Base-by-base conservation (phyloP, 2,113 vertebrate genomes). In the Emydura subglobosa region DNA sequence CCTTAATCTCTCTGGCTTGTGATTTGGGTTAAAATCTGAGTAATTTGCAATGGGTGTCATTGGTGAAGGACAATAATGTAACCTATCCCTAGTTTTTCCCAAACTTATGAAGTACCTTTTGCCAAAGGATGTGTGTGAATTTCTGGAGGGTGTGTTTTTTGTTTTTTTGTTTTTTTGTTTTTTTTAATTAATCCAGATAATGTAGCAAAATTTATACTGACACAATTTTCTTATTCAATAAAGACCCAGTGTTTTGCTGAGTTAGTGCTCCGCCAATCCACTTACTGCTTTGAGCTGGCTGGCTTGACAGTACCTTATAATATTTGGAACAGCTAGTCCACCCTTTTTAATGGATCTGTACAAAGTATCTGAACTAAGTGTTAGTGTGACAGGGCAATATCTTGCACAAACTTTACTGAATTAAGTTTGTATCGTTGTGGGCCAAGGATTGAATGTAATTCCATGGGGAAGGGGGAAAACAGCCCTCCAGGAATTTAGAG, bases 201-300 rank as follows among this genome's bases (percentile, higher is more conserved):
- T 88, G 47, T 87, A 93, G 94, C 92, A 94, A 94, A 84, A 91
- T 90, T 90, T 93, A 87, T 54, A 94, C 59, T 80, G 90, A 29
- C 61, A n/a, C 61, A 19, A 17, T 68, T 68, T 68, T 68, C 34
- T n/a, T 68, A 68, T n/a, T 68, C 59, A 82, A 82, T 87, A 91
- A 90, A 92, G n/a, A 94, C 86, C 16, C 24, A 42, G 44, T 85
- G 54, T 44, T 95, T 86, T 87, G 74, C 91, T 90, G n/a, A 91
- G 91, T 44, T 82, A 49, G 87, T 92, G 44, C 0, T 19, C 54
- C 74, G 65, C 76, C 1, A 1, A 24, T 10, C 50, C 44, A 85
- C n/a, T 84, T 34, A 65, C 59, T 87, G 39, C 85, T 57, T 72
- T 68, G 50, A 42, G 54, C 89, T 86, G 85, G 31, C 50, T 84